A percentile compares a stretch with the other conserved stretches of the same genome.
phyloP scores from a whole-genome alignment of 2,888 invertebrate genomes.

The Ramazzottius varieornatus region DNA sequence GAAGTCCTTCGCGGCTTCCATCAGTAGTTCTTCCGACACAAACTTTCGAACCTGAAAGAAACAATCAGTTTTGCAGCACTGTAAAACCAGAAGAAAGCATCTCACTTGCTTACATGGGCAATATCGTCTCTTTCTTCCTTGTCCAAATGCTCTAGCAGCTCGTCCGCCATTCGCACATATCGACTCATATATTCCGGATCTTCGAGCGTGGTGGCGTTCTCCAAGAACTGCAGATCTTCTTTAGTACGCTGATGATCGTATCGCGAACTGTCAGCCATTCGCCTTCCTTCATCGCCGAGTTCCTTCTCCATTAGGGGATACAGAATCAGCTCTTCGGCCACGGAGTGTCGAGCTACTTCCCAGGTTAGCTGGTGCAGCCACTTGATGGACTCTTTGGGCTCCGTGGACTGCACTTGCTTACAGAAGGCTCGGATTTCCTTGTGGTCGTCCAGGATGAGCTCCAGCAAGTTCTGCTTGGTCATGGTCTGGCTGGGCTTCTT shows the following conservation, averaged over 20 bases:
- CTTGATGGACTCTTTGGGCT: neutral
- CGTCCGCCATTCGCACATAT: neutral
- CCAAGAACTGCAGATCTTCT: neutral
- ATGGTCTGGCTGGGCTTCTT: too few relatives aligned
- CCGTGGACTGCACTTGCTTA: neutral
- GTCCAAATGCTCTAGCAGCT: neutral
- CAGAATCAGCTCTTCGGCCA: slow-evolving; percentile 1
- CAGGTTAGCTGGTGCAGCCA: neutral
- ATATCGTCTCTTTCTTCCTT: neutral
- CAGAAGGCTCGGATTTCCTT: neutral
- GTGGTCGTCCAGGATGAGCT: neutral
- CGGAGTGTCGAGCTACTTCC: neutral
- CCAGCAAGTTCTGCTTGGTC: neutral
- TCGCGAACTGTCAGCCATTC: neutral
- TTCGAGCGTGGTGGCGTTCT: neutral
- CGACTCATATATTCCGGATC: neutral
- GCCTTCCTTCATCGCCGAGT: neutral
- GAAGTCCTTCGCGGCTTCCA: neutral
- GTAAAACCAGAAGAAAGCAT: too few relatives aligned
- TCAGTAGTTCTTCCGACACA: neutral
- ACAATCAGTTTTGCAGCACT: too few relatives aligned
- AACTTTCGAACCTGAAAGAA: neutral
- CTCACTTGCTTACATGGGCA: neutral
- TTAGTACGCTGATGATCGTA: neutral
- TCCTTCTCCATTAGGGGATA: neutral